Base-by-base conservation (phyloP, 1,140 invertebrate species). In the Drosophila serrata region DNA sequence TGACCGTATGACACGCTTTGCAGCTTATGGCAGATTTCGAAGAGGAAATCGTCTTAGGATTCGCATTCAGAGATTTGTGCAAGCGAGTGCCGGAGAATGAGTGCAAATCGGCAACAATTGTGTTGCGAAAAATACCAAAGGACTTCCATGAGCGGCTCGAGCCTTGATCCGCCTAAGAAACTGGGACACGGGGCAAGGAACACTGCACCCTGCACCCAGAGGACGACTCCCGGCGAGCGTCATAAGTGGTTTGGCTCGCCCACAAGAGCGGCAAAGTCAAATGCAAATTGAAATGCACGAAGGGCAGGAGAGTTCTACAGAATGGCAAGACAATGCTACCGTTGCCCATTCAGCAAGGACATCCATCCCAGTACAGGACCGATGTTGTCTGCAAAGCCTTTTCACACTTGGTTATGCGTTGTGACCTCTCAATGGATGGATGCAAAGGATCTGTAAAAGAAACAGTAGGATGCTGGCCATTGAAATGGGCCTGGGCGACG, bases 1-100 rank as follows among this genome's bases (percentile, higher is more conserved):
- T 92, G 81, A 85, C 75, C 80, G 42, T 80, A 72, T 81, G 88
- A 92, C 81, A 82, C 77, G 87, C 91, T 91, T 90, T 90, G 61
- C 43, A 76, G 82, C 79, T 92, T 92, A 92, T 78, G 48, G 74
- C 81, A 76, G 90, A 91, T 91, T 92, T 78, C 51, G 24, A 17
- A 11, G 19, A 64, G 13, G 39, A 81, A 90, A 90, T 90, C 85
- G 59, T 73, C 81, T 85, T 90, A 79, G 74, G 70, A 60, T 42
- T 79, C 15, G 29, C n/a, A 81, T 72, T 76, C 17, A 37, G 8
- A 76, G 79, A 76, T 90, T 85, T 81, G 59, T 69, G 65, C 62
- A 81, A 82, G 78, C 68, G 60, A 72, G 68, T 65, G 58, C 22
- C 81, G 72, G 24, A 31, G 46, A 81, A 65, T 74, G 79, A 42